phyloP scores from a whole-genome alignment of 2,797 vertebrate species.

The Mus minutoides region DNA sequence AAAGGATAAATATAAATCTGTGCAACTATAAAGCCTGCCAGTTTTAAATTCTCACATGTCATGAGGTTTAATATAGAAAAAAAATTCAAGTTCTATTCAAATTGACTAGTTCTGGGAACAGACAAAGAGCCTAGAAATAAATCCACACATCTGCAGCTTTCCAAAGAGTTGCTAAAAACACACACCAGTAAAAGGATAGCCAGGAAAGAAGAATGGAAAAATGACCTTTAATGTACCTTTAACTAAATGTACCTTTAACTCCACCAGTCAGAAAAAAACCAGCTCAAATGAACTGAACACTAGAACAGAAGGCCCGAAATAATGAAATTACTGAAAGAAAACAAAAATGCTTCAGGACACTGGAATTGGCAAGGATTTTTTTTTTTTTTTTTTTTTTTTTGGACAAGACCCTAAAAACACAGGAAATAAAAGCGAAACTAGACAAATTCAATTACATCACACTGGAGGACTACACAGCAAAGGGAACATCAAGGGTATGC shows the following conservation, averaged over 20 bases:
- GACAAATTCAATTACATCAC: background rate
- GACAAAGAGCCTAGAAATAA: background rate
- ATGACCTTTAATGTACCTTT: too few species aligned
- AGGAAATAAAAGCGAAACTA: conserved; percentile 13
- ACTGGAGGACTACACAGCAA: background rate
- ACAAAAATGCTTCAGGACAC: background rate
- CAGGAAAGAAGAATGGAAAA: background rate
- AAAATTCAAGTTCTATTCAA: background rate
- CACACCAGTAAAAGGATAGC: background rate
- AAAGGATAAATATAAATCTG: conserved; percentile 37
- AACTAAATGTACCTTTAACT: too few species aligned
- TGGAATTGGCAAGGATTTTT: background rate
- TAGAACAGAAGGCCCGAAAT: background rate
- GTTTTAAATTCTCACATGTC: conserved; percentile 25
- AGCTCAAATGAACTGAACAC: background rate
- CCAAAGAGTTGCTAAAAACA: background rate
- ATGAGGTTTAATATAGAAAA: background rate
- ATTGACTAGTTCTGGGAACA: background rate
- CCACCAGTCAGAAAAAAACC: background rate
- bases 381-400: background rate
- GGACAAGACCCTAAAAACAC: background rate
- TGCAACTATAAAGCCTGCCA: conserved; percentile 3
- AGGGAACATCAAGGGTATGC: background rate
- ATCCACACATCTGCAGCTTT: background rate
- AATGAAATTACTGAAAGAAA: background rate